Evolutionary conservation across 1,140 invertebrate genomes (phyloP).

Genomic region (Drosophila sturtevanti): DNA sequence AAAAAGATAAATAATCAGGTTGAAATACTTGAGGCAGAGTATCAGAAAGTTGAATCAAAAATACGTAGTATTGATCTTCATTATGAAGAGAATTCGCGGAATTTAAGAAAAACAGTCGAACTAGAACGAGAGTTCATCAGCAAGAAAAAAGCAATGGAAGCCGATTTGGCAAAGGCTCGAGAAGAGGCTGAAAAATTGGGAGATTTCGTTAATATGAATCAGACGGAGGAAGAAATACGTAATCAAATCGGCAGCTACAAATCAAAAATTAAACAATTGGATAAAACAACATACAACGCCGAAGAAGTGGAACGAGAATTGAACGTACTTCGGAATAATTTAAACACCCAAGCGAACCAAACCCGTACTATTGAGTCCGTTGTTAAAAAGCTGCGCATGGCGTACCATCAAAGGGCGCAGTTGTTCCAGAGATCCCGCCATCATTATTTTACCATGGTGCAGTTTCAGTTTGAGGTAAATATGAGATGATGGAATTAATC

Average conservation of each 20-base stretch:
- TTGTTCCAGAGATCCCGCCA: constrained; percentile 48
- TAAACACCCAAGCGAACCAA: constrained; percentile 9
- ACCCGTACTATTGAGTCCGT: constrained; percentile 28
- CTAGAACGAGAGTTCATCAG: constrained; percentile 28
- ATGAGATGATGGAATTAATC: not conserved
- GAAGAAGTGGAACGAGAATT: constrained; percentile 48
- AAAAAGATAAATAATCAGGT: constrained; percentile 30
- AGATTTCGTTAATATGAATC: constrained; percentile 46
- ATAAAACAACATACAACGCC: constrained; percentile 39
- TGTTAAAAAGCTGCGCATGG: constrained; percentile 42
- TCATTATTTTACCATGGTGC: constrained; percentile 65
- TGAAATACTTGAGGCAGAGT: constrained; percentile 26
- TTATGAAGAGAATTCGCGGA: constrained; percentile 48
- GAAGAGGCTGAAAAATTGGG: constrained; percentile 50
- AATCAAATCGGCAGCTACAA: constrained; percentile 57
- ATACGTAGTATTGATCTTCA: constrained; percentile 51
- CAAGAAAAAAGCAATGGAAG: constrained; percentile 22
- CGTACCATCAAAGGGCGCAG: constrained; percentile 53
- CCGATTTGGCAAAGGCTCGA: constrained; percentile 29
- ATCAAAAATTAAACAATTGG: constrained; percentile 56
- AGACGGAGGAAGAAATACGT: constrained; percentile 46
- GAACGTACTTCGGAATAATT: not conserved
- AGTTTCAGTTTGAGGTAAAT: constrained; percentile 56
- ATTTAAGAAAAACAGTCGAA: constrained; percentile 25
- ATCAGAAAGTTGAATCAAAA: constrained; percentile 29